Base-by-base conservation (phyloP, 2,113 vertebrate genomes). In the Pterocles burchelli region DNA sequence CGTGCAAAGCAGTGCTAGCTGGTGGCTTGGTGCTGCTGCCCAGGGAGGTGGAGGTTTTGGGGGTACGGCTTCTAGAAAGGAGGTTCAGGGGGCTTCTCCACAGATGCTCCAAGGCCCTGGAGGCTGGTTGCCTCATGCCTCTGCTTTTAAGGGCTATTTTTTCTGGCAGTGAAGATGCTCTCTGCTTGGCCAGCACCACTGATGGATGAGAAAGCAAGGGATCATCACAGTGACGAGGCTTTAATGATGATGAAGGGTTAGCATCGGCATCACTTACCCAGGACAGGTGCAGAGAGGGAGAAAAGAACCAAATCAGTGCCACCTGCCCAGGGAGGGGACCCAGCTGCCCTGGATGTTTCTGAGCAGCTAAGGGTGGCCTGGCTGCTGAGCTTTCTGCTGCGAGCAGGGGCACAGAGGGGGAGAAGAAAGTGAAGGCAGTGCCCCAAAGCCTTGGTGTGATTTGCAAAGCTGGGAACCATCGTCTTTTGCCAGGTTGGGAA, bases 291-390 rank as follows among this genome's bases (percentile, higher is more conserved):
- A 74, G 34, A 52, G 28, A 57, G 70, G 29, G 31, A 31, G 10
- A 33, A 66, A 66, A 41, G 41, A 90, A 18, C 7, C 62, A 61
- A 28, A 43, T 2, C 1, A 1, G 20, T 58, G 61, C 51, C 0
- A 0, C 26, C 33, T 0, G 0, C 13, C 31, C 3, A 0, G n/a
- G 28, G 16, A 36, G n/a, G 13, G 54, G 28, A 48, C 9, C 15
- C 8, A 11, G 10, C 25, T 61, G 28, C 2, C 13, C 29, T 0
- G 0, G 33, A 38, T 5, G 34, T 38, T 70, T 36, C 78, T 26
- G 54, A 81, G 65, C 45, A 45, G 38, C 70, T 17, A 33, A 59
- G 29, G 8, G 34, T 48, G 38, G 89, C 55, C 67, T 85, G 67
- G 66, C 57, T 72, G 48, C 51, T 78, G 55, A 36, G 25, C 55